Evolutionary conservation across 2,797 vertebrate genomes (phyloP).

Genomic region (Cephalopachus bancanus): DNA sequence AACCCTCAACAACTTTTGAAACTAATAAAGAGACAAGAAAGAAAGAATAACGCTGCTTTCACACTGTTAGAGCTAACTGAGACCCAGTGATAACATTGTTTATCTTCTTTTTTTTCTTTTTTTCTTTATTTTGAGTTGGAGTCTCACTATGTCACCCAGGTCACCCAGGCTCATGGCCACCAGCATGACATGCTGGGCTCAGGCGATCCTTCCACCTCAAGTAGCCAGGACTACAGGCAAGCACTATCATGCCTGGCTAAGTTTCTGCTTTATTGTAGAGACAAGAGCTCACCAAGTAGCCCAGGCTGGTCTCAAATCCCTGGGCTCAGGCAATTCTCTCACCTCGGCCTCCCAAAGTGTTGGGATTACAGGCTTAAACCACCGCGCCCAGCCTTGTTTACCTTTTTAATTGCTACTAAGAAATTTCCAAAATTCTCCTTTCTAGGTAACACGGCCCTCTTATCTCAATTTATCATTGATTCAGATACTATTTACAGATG

Average conservation of each 20-base stretch:
- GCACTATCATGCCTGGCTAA: no score
- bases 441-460: conserved; percentile 8
- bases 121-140: not conserved
- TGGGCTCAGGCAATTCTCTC: no score
- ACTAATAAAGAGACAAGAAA: conserved; percentile 44
- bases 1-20: conserved; percentile 45
- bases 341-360: no score
- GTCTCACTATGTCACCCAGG: no score
- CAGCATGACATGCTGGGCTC: no score
- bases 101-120: conserved; percentile 34
- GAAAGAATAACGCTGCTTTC: conserved; percentile 38
- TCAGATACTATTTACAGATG: conserved; percentile 42
- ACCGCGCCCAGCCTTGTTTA: not conserved
- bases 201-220: no score
- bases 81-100: not conserved
- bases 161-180: no score
- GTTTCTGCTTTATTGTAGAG: no score
- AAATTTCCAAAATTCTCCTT: conserved; percentile 60
- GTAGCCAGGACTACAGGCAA: no score
- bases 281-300: no score
- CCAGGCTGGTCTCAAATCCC: no score
- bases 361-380: no score
- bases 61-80: conserved; percentile 25
- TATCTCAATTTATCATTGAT: conserved; percentile 47
- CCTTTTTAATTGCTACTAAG: conserved; percentile 24